Conservation (phyloP, 1,140 invertebrate species). For the Nephila pilipes region DNA sequence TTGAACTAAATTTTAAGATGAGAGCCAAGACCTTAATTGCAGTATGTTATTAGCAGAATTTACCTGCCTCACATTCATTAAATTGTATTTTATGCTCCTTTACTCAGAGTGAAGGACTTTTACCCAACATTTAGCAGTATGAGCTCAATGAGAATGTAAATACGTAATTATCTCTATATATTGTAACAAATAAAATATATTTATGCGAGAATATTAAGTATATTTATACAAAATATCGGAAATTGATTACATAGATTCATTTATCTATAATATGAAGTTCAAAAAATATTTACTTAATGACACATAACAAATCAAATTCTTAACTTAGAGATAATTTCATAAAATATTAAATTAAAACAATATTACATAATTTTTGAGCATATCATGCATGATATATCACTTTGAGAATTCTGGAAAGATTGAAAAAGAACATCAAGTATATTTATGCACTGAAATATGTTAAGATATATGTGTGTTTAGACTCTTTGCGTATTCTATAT, state of each 20-base stretch:
- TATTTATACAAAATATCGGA: not conserved
- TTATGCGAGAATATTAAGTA: not conserved
- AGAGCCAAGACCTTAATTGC: too few relatives aligned
- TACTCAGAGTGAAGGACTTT: too few relatives aligned
- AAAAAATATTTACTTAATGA: too few relatives aligned
- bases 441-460: slow-evolving; percentile 2
- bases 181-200: slow-evolving; percentile 10
- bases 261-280: not conserved
- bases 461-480: not conserved
- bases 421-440: not conserved
- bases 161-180: not conserved
- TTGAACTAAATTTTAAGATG: too few relatives aligned
- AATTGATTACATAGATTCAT: not conserved
- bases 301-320: too few relatives aligned
- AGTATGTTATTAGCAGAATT: too few relatives aligned
- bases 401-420: not conserved
- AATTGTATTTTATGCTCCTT: too few relatives aligned
- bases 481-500: not conserved
- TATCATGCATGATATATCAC: not conserved
- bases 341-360: too few relatives aligned
- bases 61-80: too few relatives aligned
- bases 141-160: not conserved
- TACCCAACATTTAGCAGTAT: too few relatives aligned
- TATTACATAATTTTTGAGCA: not conserved
- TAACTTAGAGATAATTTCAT: too few relatives aligned